Evolutionary conservation across 2,113 vertebrate genomes (phyloP), one percentile per base, ranked within the genome.

Genomic region (Charina bottae): DNA sequence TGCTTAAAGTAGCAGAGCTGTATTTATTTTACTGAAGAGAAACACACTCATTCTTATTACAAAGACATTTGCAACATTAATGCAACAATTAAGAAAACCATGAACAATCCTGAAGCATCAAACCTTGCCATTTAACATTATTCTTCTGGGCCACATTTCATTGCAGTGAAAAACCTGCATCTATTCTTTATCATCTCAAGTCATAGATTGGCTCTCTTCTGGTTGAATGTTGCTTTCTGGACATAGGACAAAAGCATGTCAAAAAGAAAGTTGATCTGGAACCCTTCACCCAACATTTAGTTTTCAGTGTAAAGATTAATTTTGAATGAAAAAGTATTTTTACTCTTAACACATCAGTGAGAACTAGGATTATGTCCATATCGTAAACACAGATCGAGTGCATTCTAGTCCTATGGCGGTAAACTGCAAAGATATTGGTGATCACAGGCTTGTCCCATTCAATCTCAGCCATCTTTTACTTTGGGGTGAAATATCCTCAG

Each of bases 1-100:
- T 93, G 53, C 46, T 49, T 94, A 88, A 92, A 92, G 94, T 93
- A 96, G 91, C 87, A 93, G 85, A 89, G n/a, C 3, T 94, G 84
- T 92, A 90, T 95, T 95, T 95, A n/a, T 91, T 56, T 83, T 90
- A 68, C 53, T 54, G 46, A 90, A 42, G 33, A 87, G 56, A 55
- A 96, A 84, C 59, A 59, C 86, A 46, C 89, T 91, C 85, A 90
- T 86, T 91, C 89, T 91, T n/a, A 93, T 93, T 88, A 28, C 8
- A 46, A 53, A 95, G 91, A 90, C 26, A 0, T 78, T 93, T 89
- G 59, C n/a, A 64, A 68, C 28, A 2, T 92, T 62, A 87, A 94
- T 91, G 64, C 59, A 92, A 17, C 37, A 68, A 37, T 96, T 93
- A 94, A 59, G 58, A 94, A 56, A 85, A 85, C 17, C 24, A 42